Evolutionary conservation across 2,113 vertebrate species (phyloP).

Genomic region (Dunckerocampus dactyliophorus): DNA sequence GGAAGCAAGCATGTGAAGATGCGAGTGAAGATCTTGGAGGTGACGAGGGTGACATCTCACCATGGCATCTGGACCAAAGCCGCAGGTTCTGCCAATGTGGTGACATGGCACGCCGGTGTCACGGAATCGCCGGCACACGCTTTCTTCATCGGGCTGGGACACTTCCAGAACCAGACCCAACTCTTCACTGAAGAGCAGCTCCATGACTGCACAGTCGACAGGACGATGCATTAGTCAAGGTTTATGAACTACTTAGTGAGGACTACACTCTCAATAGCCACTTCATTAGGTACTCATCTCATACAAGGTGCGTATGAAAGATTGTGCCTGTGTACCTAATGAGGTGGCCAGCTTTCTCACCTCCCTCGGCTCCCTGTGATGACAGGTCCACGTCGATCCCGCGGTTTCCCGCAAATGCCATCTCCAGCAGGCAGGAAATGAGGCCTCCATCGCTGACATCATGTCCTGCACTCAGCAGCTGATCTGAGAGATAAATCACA

Average conservation of each 20-base stretch:
- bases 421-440: constrained; percentile 83
- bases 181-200: constrained; percentile 86
- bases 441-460: constrained; percentile 91
- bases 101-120: constrained; percentile 73
- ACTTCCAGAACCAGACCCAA: constrained; percentile 85
- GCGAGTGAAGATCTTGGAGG: background rate
- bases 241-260: too few relatives aligned
- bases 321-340: too few relatives aligned
- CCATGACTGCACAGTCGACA: constrained; percentile 61
- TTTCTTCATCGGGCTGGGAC: constrained; percentile 43
- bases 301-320: too few relatives aligned
- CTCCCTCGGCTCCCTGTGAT: constrained; percentile 58
- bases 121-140: constrained; percentile 69
- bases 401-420: constrained; percentile 89
- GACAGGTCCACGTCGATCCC: constrained; percentile 78
- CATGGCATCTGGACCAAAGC: constrained; percentile 73
- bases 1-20: background rate
- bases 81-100: constrained; percentile 73
- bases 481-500: constrained; percentile 61
- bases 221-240: background rate
- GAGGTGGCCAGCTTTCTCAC: constrained; percentile 55
- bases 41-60: constrained; percentile 61
- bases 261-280: too few relatives aligned
- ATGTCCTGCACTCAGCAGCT: constrained; percentile 82
- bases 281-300: too few relatives aligned